Evolutionary conservation across 2,888 invertebrate species (phyloP).

Genomic region (Tachina lurida): DNA sequence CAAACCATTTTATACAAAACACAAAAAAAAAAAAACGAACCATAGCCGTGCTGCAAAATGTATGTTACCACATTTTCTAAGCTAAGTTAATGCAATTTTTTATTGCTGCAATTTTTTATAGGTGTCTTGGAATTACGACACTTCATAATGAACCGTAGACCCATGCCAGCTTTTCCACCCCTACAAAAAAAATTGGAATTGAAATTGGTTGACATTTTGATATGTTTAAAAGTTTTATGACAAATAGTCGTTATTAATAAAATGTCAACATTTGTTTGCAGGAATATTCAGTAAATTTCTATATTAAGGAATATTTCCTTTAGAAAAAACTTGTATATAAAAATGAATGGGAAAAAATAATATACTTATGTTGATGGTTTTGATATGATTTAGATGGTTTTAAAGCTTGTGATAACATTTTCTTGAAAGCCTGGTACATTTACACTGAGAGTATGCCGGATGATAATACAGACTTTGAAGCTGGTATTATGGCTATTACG

Average conservation of each 20-base stretch:
- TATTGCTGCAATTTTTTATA: slow-evolving; percentile 48
- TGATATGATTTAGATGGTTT: too few species aligned
- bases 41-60: slow-evolving; percentile 53
- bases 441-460: too few species aligned
- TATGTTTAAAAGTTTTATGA: slow-evolving; percentile 13
- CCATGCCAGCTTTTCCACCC: neutral
- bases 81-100: slow-evolving; percentile 61
- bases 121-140: slow-evolving; percentile 15
- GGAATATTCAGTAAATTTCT: neutral
- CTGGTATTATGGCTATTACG: too few species aligned
- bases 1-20: neutral
- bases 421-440: too few species aligned
- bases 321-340: too few species aligned
- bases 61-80: slow-evolving; percentile 45
- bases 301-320: too few species aligned
- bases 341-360: too few species aligned
- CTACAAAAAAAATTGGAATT: neutral
- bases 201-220: slow-evolving; percentile 4
- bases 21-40: neutral
- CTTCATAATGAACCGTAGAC: slow-evolving; percentile 1
- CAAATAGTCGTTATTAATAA: slow-evolving; percentile 24
- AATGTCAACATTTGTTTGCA: slow-evolving; percentile 36
- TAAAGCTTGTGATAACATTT: too few species aligned
- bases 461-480: too few species aligned
- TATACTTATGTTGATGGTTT: too few species aligned